Base-by-base conservation (phyloP, 2,888 invertebrate species). In the Dichetophora obliterata region DNA sequence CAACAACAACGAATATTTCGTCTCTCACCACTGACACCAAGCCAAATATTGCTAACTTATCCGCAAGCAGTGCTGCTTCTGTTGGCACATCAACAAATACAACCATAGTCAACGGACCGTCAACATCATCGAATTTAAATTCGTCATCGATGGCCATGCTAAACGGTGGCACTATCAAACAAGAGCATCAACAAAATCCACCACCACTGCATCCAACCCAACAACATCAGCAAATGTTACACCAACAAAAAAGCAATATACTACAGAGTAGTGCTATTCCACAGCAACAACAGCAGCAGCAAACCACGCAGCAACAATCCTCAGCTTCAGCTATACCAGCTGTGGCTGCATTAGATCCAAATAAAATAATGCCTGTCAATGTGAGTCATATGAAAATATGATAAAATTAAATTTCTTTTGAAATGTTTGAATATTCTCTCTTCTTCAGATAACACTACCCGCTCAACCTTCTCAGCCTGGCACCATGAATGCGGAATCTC, bases 391-490 rank as follows among this genome's bases (percentile, higher is more conserved):
- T 5, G 19, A 11, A 48, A 14, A n/a, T 3, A n/a, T 16, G 48
- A 31, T 31, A 31, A 27, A 59, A 9, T 54, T 66, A 1, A 34
- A 3, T 50, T 24, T 63, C 50, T 37, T 22, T 16, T 54, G 2
- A 19, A 54, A 54, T 22, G 19, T 54, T 19, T 68, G 5, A 57
- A 68, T 34, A 5, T 82, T 8, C 19, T 73, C 19, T 22, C 14
- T 24, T 37, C 79, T 80, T 90, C 92, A 95, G 90, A 94, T 97
- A 77, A 96, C 96, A 0, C 90, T 97, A 84, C 96, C 96, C 3
- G 76, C 76, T 48, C 73, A 73, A 52, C 86, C 86, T 54, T 93
- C 95, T 57, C 95, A 95, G 85, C 92, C 94, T 2, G 94, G 94
- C 8, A 92, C 92, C 48, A 91, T 92, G 0, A 93, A 93, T 80